These are phyloP conservation scores for Geophilus truncorum DNA, from an alignment of 2,888 invertebrate genomes.

Conservation along the genomic window DNA sequence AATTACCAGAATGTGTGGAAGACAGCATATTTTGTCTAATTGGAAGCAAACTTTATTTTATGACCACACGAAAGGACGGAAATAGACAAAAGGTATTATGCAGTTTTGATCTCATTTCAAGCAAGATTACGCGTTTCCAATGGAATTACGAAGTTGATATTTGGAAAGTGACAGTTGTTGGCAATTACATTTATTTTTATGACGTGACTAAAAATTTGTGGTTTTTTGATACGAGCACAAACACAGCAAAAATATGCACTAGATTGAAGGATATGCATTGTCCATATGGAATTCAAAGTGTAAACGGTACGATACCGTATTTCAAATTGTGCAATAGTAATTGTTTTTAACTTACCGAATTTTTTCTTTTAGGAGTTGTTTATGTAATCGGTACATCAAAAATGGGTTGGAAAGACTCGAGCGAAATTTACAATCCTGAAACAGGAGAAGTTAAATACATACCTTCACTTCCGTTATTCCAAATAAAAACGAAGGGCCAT, in stretches of 20 bases:
- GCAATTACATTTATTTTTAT: constrained; percentile 2
- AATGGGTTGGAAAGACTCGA: background rate
- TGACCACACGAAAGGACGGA: background rate
- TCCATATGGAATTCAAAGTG: constrained; percentile 14
- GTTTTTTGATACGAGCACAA: background rate
- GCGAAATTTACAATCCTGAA: background rate
- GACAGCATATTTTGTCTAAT: background rate
- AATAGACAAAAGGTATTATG: background rate
- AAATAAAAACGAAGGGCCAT: background rate
- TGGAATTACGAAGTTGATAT: background rate
- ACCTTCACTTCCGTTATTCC: background rate
- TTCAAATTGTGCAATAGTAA: background rate
- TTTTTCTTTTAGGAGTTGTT: background rate
- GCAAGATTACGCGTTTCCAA: background rate
- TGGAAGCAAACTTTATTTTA: constrained; percentile 9
- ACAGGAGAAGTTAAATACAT: background rate
- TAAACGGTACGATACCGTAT: background rate
- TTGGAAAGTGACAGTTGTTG: background rate
- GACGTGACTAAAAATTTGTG: background rate
- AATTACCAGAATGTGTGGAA: background rate
- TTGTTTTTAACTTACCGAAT: background rate
- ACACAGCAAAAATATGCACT: background rate
- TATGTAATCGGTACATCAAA: background rate
- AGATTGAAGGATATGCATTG: background rate
- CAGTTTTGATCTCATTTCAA: background rate